Evolutionary conservation across 2,113 vertebrate species (phyloP), one percentile per base, ranked within the genome.

Genomic region (Electrona antarctica): DNA sequence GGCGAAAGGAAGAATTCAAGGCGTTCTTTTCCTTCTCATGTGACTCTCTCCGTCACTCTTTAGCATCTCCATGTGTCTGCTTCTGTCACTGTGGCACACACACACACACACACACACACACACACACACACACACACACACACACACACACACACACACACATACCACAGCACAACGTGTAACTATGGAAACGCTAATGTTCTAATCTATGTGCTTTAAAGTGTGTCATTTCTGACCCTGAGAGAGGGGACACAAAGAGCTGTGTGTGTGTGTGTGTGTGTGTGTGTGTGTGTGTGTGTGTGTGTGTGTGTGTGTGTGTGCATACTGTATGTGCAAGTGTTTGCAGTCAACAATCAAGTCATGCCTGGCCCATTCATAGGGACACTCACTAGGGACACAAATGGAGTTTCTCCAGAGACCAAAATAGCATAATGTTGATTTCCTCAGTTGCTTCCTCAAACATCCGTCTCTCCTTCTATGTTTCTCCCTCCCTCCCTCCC

Each of bases 111-210:
- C 21, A 21, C 21, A 21, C 21, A 21, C 21, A 21, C 21, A 21
- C 21, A 21, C 21, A 21, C 21, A 21, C 61, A 60, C 55, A 55
- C 58, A 69, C 68, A 28, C 29, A 15, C 73, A 21, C 21, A 21
- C 21, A 21, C 21, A 21, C 21, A 21, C 21, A 21, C 21, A 21
- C 21, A 21, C 21, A 21, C 61, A 60, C 55, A 55, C 58, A 69
- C 68, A 28, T 41, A 15, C 73, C 80, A 54, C 73, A 51, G 79
- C 69, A 51, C 64, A 66, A 61, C 10, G 79, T 67, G 71, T 91
- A 81, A 81, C 91, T 81, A 92, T 92, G 80, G 89, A 83, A 92
- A 91, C 88, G 70, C 70, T 69, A 86, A 70, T 67, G 61, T 70
- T 74, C 21, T 21, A 21, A 21, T 21, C 21, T 74, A 79, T 76